Base-by-base conservation (phyloP, 2,113 vertebrate genomes). In the Pionites leucogaster region DNA sequence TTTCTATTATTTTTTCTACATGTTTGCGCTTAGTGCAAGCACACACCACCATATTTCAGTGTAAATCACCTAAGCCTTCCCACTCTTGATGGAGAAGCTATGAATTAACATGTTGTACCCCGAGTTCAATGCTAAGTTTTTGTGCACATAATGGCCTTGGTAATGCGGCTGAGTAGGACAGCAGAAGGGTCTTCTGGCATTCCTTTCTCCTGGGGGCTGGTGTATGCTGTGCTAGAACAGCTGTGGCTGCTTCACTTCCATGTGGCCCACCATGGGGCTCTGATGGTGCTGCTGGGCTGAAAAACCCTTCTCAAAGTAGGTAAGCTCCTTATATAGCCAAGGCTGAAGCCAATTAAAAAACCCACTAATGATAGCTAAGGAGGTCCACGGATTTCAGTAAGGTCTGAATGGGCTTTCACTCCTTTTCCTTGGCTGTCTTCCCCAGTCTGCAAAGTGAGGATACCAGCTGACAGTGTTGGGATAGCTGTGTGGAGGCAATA, bases 111-210 rank as follows among this genome's bases (percentile, higher is more conserved):
- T 25, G 17, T 42, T 44, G 29, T 20, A n/a, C 53, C 12, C 53
- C 17, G 33, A 29, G 42, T n/a, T 80, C 50, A 53, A 42, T 18
- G 2, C 24, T 11, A 0, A 18, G 46, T 44, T 78, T 78, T 70
- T 25, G 33, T 33, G 28, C 44, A 10, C 11, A 1, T 13, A 37
- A 9, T 7, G 46, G 50, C 31, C 35, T 78, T 0, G 0, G 27
- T 35, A 55, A 11, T 7, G 7, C 23, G 60, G 37, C 17, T 77
- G 57, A 55, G 82, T 7, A 27, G 42, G 75, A 25, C 13, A 68
- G n/a, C 17, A 72, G 63, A 55, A 68, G 13, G 8, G 8, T 11
- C 82, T 62, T 87, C 50, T 52, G 85, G 18, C 7, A 6, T 75
- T 71, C 49, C 39, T 71, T 6, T 44, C 37, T 64, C 19, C 7